phyloP scores from a whole-genome alignment of 2,113 vertebrate species.

The Numida meleagris region DNA sequence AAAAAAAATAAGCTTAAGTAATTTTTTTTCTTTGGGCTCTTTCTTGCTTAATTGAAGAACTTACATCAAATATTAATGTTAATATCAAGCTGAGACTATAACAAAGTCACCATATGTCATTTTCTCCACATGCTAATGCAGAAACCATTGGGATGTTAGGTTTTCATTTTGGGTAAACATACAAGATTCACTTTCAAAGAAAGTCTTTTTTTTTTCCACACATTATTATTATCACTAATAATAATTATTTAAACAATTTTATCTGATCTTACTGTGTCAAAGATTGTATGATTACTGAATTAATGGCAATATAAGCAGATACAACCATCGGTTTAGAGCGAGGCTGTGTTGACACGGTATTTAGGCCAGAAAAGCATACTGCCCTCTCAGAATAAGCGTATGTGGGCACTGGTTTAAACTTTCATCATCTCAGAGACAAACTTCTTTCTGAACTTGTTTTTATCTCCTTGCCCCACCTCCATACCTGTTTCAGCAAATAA shows the following conservation, averaged over 20 bases:
- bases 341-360: background rate
- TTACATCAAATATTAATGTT: background rate
- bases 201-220: background rate
- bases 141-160: background rate
- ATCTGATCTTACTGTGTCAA: background rate
- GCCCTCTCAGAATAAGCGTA: background rate
- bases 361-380: background rate
- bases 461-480: background rate
- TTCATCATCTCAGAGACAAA: background rate
- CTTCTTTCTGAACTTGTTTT: background rate
- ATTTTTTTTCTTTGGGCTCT: background rate
- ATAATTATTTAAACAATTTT: background rate
- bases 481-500: fast-evolving
- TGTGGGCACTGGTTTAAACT: background rate
- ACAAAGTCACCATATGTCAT: background rate
- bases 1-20: background rate
- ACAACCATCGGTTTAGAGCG: background rate
- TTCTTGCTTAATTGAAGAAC: background rate
- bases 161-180: background rate
- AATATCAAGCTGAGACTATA: background rate
- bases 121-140: background rate
- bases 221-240: too few species aligned
- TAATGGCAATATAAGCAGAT: background rate
- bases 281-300: background rate
- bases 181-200: background rate